Percentiles rank a stretch among this genome's conserved stretches.
Evolutionary conservation across 2,797 vertebrate species (phyloP).

Genomic region (Rousettus madagascariensis): DNA sequence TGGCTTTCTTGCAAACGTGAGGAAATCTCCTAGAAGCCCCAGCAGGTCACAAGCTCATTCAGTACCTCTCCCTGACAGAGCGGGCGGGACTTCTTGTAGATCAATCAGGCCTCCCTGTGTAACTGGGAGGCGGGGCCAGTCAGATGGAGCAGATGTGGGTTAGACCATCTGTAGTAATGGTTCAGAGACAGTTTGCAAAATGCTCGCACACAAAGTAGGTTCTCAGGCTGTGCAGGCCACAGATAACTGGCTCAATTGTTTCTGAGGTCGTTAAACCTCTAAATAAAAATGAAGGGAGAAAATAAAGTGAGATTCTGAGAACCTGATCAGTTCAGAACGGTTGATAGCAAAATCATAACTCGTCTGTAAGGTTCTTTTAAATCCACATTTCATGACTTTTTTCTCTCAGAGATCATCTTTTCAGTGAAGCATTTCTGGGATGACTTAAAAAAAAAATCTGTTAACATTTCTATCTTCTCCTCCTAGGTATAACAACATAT

Average conservation of each 20-base stretch:
- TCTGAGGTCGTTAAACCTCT: neutral
- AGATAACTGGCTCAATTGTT: neutral
- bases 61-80: neutral
- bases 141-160: too few relatives aligned
- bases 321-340: neutral
- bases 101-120: neutral
- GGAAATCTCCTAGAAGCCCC: neutral
- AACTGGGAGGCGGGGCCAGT: neutral
- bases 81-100: neutral
- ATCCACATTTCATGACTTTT: neutral
- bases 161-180: neutral
- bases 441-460: neutral
- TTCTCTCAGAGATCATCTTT: neutral
- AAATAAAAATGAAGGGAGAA: neutral
- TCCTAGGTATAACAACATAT: neutral
- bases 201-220: too few relatives aligned
- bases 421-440: neutral
- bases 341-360: neutral
- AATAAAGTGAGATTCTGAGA: neutral
- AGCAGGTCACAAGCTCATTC: neutral
- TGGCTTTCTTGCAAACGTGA: accelerated
- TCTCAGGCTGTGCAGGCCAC: neutral
- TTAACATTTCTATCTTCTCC: neutral
- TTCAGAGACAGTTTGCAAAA: neutral
- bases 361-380: neutral